These are phyloP conservation scores for Pocillopora meandrina DNA, from an alignment of 92 coral and sea anemone genomes.

Conservation along the genomic window DNA sequence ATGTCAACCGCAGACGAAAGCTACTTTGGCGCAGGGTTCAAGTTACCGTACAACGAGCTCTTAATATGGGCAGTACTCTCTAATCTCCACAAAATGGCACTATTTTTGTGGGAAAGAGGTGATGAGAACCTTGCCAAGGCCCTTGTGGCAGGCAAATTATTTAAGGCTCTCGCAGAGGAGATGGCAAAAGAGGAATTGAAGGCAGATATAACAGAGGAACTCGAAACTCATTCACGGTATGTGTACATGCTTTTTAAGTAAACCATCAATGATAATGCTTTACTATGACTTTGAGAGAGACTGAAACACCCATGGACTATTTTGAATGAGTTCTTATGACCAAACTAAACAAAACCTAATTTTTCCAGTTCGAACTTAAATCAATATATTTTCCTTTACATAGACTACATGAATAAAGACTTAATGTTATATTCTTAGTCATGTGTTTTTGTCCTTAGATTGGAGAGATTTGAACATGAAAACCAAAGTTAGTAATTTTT, in stretches of 20 bases:
- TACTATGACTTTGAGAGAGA: too few relatives aligned
- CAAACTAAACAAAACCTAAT: too few relatives aligned
- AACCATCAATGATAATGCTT: too few relatives aligned
- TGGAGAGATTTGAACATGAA: too few relatives aligned
- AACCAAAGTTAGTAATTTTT: too few relatives aligned
- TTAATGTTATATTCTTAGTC: too few relatives aligned
- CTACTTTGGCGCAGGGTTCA: slow-evolving; percentile 36
- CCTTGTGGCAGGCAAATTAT: slow-evolving; percentile 65
- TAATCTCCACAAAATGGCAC: slow-evolving; percentile 79
- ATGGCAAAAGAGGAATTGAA: slow-evolving; percentile 69
- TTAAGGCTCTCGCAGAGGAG: slow-evolving; percentile 63
- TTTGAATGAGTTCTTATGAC: too few relatives aligned
- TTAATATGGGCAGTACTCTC: slow-evolving; percentile 76
- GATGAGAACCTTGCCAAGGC: slow-evolving; percentile 79
- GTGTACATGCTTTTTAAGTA: not conserved
- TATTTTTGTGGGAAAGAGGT: slow-evolving; percentile 78
- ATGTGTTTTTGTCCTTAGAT: too few relatives aligned
- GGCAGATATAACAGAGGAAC: slow-evolving; percentile 62
- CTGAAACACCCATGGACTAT: too few relatives aligned
- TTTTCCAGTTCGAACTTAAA: too few relatives aligned
- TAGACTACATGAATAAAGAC: too few relatives aligned
- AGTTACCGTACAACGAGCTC: slow-evolving; percentile 68
- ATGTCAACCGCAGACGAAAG: slow-evolving; percentile 21
- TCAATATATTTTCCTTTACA: too few relatives aligned
- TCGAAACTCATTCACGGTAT: slow-evolving; percentile 64